These are phyloP conservation scores for Spialia ferax DNA, from an alignment of 2,888 invertebrate genomes.

Conservation along the genomic window DNA sequence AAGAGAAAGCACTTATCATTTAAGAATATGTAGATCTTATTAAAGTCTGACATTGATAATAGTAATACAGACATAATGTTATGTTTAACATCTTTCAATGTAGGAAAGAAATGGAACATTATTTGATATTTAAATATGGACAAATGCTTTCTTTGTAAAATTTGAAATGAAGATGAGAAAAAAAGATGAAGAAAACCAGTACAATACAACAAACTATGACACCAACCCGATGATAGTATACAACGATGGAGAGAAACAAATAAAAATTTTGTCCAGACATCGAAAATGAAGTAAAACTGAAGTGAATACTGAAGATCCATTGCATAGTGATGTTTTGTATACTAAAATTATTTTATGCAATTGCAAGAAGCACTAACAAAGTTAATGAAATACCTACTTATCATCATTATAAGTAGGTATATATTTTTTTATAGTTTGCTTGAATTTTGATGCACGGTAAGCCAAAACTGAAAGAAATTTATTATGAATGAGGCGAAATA, in stretches of 20 bases:
- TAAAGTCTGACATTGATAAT: no score
- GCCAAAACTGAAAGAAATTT: no score
- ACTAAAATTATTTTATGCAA: not conserved
- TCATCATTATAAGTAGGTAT: no score
- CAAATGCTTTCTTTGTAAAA: slow-evolving; percentile 25
- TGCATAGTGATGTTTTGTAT: slow-evolving; percentile 9
- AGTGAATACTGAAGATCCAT: slow-evolving; percentile 22
- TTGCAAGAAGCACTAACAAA: no score
- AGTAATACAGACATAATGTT: no score
- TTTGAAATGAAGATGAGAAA: slow-evolving; percentile 26
- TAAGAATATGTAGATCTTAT: no score
- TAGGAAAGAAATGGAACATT: not conserved
- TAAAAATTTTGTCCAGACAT: slow-evolving; percentile 21
- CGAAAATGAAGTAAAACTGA: slow-evolving; percentile 13
- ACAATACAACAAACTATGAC: slow-evolving; percentile 32
- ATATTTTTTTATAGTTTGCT: no score
- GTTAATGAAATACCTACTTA: no score
- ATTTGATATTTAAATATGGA: not conserved
- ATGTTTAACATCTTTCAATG: no score
- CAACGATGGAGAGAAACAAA: slow-evolving; percentile 37
- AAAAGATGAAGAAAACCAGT: slow-evolving; percentile 39
- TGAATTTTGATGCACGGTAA: no score
- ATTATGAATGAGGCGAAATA: no score
- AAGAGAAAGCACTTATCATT: no score
- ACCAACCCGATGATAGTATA: slow-evolving; percentile 37